Base-by-base conservation (phyloP, 2,888 invertebrate genomes). In the Aproaerema taeniolella region DNA sequence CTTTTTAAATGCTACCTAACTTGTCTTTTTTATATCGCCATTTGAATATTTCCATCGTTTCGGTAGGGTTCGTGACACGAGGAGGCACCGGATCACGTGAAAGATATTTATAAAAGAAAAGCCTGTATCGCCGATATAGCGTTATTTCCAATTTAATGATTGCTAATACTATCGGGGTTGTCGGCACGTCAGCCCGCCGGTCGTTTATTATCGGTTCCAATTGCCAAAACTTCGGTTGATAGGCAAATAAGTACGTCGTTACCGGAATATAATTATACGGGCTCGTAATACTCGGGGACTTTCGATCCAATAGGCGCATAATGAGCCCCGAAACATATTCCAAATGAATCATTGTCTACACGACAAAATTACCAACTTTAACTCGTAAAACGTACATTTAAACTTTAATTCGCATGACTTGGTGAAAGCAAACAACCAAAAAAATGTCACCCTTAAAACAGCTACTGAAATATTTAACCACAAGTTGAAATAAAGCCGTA, bases 91-190 rank as follows among this genome's bases (percentile, higher is more conserved):
- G 57, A 75, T 86, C 85, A 85, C 86, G 86, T 85, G 83, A 82
- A 72, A 80, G 75, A 78, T 83, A 85, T 85, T 86, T 85, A 85
- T 85, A 85, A 85, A 83, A 85, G 82, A 81, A 83, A 74, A 79
- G 68, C 77, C 70, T 73, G 78, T 80, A 83, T 85, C 69, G 76
- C 57, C 79, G 76, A 82, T 81, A 77, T 67, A 78, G 78, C 83
- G 81, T 77, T 81, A 82, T 85, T 83, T 83, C 83, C 85, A 82
- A 86, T 85, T 86, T 86, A 86, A 86, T 85, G 83, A 83, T 82
- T 79, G 79, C 81, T 85, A 85, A 85, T 85, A 81, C 66, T 68
- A 75, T 74, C 78, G 77, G 66, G 69, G 65, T 60, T 61, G 72
- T 67, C 69, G 72, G 69, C 81, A 80, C 79, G 82, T 82, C 79